These are phyloP conservation scores for Phainopepla nitens DNA, from an alignment of 2,113 vertebrate species.

Conservation along the genomic window DNA sequence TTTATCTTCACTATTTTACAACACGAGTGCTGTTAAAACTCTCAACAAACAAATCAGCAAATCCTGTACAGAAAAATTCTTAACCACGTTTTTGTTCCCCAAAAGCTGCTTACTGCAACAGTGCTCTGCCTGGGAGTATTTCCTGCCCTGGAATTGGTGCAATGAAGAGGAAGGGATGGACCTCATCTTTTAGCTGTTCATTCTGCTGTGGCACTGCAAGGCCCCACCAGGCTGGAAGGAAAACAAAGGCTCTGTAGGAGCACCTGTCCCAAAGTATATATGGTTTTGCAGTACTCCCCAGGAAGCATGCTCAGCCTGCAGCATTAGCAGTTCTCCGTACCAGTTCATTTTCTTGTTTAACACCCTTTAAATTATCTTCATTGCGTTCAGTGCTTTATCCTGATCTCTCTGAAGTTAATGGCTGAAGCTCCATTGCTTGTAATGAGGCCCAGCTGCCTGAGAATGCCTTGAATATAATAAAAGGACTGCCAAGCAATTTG, in stretches of 20 bases:
- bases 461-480: neutral
- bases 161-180: neutral
- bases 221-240: neutral
- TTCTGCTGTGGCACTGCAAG: neutral
- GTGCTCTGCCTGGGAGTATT: neutral
- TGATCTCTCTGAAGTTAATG: constrained; percentile 24
- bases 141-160: neutral
- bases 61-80: neutral
- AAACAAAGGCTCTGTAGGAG: neutral
- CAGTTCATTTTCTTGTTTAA: neutral
- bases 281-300: neutral
- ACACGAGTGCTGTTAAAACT: neutral
- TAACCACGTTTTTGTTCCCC: neutral
- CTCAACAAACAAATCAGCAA: neutral
- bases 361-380: neutral
- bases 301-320: neutral
- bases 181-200: neutral
- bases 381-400: neutral
- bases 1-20: neutral
- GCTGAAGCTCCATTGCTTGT: neutral
- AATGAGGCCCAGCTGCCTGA: constrained; percentile 17
- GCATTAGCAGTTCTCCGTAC: neutral
- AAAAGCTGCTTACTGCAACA: neutral
- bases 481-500: neutral
- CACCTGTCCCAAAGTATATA: neutral